These are phyloP conservation scores for Sarcoramphus papa DNA, from an alignment of 2,797 vertebrate species.

Conservation along the genomic window DNA sequence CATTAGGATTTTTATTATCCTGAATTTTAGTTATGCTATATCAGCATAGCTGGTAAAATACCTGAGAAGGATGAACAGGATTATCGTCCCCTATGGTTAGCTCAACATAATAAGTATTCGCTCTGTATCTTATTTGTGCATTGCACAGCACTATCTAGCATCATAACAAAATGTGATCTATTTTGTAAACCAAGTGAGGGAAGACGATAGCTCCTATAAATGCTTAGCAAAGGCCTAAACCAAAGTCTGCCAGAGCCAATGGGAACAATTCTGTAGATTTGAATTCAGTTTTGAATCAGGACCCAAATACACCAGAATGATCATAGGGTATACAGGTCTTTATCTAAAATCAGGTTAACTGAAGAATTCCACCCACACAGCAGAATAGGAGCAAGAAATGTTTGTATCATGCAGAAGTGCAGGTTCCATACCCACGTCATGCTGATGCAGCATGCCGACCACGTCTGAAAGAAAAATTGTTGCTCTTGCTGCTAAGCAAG, in stretches of 20 bases:
- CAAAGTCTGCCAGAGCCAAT: background rate
- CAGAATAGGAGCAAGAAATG: background rate
- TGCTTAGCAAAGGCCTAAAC: background rate
- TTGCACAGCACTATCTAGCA: background rate
- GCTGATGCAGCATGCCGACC: accelerated
- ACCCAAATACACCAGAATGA: background rate
- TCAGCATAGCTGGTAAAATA: constrained; percentile 15
- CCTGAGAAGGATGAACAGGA: background rate
- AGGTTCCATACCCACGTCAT: background rate
- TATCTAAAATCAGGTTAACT: background rate
- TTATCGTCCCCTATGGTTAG: background rate
- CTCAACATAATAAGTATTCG: background rate
- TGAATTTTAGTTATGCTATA: constrained; percentile 24
- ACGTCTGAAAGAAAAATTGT: background rate
- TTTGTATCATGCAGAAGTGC: background rate
- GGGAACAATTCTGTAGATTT: background rate
- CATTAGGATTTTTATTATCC: constrained; percentile 8
- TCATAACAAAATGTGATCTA: background rate
- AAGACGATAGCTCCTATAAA: background rate
- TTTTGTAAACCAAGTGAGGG: background rate
- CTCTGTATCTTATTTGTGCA: background rate
- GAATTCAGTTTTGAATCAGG: background rate
- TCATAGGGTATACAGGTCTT: background rate
- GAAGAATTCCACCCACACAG: background rate
- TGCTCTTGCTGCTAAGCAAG: background rate